These are phyloP conservation scores for Lepidothrix coronata DNA, from an alignment of 2,113 vertebrate species.

Conservation along the genomic window DNA sequence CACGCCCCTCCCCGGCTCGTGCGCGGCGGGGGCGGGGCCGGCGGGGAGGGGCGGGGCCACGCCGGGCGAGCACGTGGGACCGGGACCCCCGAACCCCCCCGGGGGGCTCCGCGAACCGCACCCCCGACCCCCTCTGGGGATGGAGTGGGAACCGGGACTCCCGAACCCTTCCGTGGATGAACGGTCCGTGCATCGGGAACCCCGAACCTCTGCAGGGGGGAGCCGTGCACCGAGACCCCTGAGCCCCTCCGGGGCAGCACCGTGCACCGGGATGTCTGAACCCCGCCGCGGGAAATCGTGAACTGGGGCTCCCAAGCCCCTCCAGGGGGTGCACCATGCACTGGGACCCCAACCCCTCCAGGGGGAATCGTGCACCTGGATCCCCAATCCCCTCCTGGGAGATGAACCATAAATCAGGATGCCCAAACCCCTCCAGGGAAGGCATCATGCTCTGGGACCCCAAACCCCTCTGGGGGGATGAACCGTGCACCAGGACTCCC, in stretches of 20 bases:
- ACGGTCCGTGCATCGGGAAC: no score
- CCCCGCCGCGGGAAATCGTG: not conserved
- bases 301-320: no score
- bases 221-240: not conserved
- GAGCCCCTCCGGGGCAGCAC: not conserved
- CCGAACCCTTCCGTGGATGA: not conserved
- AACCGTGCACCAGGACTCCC: not conserved
- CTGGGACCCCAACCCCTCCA: not conserved
- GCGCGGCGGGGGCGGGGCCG: not conserved
- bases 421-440: not conserved
- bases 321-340: not conserved
- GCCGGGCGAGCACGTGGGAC: not conserved
- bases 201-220: no score
- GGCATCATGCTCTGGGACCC: not conserved
- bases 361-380: accelerated
- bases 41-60: not conserved
- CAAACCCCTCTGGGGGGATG: accelerated
- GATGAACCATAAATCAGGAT: accelerated
- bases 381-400: not conserved
- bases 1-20: not conserved
- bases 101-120: no score
- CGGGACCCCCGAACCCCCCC: not conserved
- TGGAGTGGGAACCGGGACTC: not conserved
- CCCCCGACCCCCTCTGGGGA: no score
- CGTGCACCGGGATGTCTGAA: not conserved